phyloP scores from a whole-genome alignment of 2,888 invertebrate genomes.

The Diabrotica balteata region DNA sequence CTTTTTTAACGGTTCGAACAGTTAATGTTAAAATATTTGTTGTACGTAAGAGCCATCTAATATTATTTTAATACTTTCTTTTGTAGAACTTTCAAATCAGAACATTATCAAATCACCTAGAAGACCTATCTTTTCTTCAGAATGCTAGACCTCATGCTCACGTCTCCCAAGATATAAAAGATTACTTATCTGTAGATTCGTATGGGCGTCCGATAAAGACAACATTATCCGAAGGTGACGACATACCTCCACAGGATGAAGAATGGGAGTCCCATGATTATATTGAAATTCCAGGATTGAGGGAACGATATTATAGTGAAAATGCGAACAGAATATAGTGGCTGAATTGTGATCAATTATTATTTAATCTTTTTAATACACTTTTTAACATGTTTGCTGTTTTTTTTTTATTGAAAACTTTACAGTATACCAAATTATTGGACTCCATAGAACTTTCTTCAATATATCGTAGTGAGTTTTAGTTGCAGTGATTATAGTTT shows the following conservation, averaged over 20 bases:
- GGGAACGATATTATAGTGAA: constrained; percentile 30
- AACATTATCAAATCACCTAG: constrained; percentile 63
- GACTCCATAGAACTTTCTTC: too few relatives aligned
- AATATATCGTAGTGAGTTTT: too few relatives aligned
- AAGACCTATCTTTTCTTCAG: constrained; percentile 69
- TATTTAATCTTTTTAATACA: too few relatives aligned
- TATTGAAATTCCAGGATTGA: constrained; percentile 63
- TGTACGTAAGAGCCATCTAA: too few relatives aligned
- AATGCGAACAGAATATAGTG: constrained; percentile 43
- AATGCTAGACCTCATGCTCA: constrained; percentile 67
- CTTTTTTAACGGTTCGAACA: too few relatives aligned
- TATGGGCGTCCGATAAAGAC: constrained; percentile 69
- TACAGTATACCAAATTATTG: too few relatives aligned
- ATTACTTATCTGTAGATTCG: constrained; percentile 69
- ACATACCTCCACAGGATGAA: constrained; percentile 64
- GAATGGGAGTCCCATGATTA: constrained; percentile 76
- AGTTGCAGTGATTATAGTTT: too few relatives aligned
- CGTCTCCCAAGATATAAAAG: constrained; percentile 63
- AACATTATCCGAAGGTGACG: constrained; percentile 63
- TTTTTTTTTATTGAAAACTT: too few relatives aligned
- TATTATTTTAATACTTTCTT: constrained; percentile 27
- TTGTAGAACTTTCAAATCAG: constrained; percentile 68
- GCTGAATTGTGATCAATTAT: not conserved
- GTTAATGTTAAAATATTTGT: too few relatives aligned
- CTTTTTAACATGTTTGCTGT: too few relatives aligned